These are phyloP conservation scores for Saxidomus purpurata DNA, from an alignment of 1,140 invertebrate genomes.

Conservation along the genomic window DNA sequence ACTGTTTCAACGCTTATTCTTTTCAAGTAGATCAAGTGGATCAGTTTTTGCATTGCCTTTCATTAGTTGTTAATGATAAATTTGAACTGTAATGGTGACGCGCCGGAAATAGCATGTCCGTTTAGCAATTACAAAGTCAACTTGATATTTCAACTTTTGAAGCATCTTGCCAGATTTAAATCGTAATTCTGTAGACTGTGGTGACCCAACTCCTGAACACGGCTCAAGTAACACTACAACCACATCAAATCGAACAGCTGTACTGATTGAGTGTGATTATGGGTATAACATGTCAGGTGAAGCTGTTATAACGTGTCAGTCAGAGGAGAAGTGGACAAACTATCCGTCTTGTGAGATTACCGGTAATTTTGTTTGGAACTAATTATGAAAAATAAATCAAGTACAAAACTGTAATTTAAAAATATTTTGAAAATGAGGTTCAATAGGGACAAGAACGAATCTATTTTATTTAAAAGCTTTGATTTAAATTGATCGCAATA, in stretches of 20 bases:
- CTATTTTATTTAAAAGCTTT: too few relatives aligned
- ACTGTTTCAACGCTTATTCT: too few relatives aligned
- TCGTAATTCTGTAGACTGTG: constrained; percentile 2
- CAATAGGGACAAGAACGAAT: too few relatives aligned
- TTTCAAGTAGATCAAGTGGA: too few relatives aligned
- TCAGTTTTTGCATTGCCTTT: too few relatives aligned
- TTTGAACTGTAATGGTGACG: not conserved
- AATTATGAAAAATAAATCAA: not conserved
- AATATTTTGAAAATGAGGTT: too few relatives aligned
- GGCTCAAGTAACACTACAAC: not conserved
- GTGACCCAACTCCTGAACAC: not conserved
- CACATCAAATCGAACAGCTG: not conserved
- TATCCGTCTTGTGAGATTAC: not conserved
- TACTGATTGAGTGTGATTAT: not conserved
- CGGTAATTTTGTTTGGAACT: not conserved
- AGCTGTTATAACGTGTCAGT: not conserved
- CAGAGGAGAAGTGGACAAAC: not conserved
- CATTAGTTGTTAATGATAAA: too few relatives aligned
- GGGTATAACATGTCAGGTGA: not conserved
- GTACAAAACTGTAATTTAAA: too few relatives aligned
- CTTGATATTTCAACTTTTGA: not conserved
- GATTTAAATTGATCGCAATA: too few relatives aligned
- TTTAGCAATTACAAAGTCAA: not conserved
- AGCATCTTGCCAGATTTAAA: not conserved
- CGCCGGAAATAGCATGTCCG: not conserved